Evolutionary conservation across 1,140 invertebrate species (phyloP).

Genomic region (Drosophila erecta): DNA sequence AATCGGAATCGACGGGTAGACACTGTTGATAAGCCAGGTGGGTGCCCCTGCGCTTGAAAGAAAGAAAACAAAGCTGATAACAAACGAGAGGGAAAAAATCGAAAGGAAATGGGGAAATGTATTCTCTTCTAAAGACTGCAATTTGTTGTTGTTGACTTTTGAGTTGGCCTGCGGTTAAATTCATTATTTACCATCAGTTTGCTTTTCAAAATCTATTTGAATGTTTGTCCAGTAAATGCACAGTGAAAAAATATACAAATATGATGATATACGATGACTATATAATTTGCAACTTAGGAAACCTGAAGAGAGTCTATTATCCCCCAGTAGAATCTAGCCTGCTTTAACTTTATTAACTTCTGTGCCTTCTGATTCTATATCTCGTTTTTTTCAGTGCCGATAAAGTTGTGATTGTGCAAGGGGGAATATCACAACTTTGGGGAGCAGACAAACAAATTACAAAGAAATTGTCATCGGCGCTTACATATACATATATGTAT

Average conservation of each 20-base stretch:
- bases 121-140: conserved; percentile 45
- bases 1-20: neutral
- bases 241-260: conserved; percentile 2
- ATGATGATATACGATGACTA: no score
- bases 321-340: no score
- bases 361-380: neutral
- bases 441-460: conserved; percentile 73
- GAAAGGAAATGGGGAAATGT: neutral
- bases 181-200: conserved; percentile 55
- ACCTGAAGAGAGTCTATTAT: no score
- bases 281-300: no score
- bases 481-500: neutral
- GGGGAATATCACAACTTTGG: neutral
- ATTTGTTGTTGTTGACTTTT: conserved; percentile 49
- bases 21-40: conserved; percentile 34
- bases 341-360: no score
- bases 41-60: conserved; percentile 5
- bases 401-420: neutral
- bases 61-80: conserved; percentile 37
- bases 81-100: neutral
- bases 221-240: conserved; percentile 56
- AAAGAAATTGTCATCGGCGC: conserved; percentile 72
- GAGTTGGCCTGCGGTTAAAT: conserved; percentile 57
- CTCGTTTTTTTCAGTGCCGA: neutral
- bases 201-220: conserved; percentile 39